Conservation (phyloP, 2,888 invertebrate species). For the Dicyrtoma fusca region DNA sequence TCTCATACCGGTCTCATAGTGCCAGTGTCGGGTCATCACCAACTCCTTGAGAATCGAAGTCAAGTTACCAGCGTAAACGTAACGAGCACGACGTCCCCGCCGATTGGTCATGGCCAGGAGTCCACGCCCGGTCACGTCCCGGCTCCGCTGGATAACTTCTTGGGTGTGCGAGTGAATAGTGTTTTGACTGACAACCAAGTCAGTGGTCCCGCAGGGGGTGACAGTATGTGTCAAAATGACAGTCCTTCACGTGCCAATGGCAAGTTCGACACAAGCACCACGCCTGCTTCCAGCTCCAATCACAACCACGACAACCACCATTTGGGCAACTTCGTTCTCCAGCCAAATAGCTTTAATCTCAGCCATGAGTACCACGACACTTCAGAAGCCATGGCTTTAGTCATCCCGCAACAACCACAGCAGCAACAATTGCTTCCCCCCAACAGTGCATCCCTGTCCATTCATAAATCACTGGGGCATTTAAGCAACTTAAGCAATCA, state of each 20-base stretch:
- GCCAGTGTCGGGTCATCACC: no score
- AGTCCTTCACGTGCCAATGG: no score
- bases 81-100: not conserved
- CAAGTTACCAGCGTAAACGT: not conserved
- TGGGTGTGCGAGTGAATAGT: constrained; percentile 4
- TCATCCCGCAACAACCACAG: not conserved
- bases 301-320: no score
- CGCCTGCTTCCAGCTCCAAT: no score
- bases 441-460: not conserved
- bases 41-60: no score
- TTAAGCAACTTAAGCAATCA: not conserved
- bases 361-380: not conserved
- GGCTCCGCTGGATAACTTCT: not conserved
- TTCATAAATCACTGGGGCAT: not conserved
- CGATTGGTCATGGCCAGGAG: not conserved
- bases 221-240: constrained; percentile 17
- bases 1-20: no score
- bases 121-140: not conserved
- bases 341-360: not conserved
- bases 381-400: not conserved
- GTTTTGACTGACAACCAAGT: not conserved
- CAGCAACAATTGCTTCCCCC: no score
- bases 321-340: not conserved
- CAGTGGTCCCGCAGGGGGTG: constrained; percentile 1
- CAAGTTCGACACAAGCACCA: no score